Evolutionary conservation across 2,797 vertebrate genomes (phyloP), one percentile per base, ranked within the genome.

Genomic region (Sebastes iracundus): DNA sequence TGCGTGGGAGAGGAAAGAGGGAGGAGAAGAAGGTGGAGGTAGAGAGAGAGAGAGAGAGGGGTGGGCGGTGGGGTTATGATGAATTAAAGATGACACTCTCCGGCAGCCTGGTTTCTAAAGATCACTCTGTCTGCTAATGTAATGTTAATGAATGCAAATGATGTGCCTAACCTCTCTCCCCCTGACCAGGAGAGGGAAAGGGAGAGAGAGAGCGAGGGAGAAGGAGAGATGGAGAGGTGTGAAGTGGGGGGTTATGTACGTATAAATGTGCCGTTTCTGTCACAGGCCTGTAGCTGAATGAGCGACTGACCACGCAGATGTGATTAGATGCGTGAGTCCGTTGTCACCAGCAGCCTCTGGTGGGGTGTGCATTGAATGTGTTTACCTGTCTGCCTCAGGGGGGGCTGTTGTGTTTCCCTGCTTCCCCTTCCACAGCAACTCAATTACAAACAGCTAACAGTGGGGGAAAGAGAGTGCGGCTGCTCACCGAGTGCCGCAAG

Each of bases 141-240:
- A 91, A 95, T 96, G 94, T 91, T 96, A 96, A 96, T 96, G 94
- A 93, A 96, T 96, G 96, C 94, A 96, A 96, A 96, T 95, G 85
- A 93, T 90, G 93, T 92, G 87, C 79, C 89, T 89, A 92, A 94
- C 93, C 91, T 93, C 93, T 92, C 91, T 90, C 85, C 88, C 42
- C 79, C 87, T 92, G 91, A 94, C 91, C 92, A 88, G 62, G 79
- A 68, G 32, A 85, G 84, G 52, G 61, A 84, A 61, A n/a, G 63
- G 7, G 38, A 72, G 72, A 27, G 63, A 75, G 62, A 55, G 52
- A 78, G 68, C 2, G 67, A 68, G 33, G 23, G 30, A 77, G 74
- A 78, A 35, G 42, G 70, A 75, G 66, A 63, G 49, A 77, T 12
- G 18, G 16, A 72, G 68, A 70, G 42, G 35, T 76, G 33, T 33